Conservation (phyloP, 2,113 vertebrate species). For the Pitta sordida region DNA sequence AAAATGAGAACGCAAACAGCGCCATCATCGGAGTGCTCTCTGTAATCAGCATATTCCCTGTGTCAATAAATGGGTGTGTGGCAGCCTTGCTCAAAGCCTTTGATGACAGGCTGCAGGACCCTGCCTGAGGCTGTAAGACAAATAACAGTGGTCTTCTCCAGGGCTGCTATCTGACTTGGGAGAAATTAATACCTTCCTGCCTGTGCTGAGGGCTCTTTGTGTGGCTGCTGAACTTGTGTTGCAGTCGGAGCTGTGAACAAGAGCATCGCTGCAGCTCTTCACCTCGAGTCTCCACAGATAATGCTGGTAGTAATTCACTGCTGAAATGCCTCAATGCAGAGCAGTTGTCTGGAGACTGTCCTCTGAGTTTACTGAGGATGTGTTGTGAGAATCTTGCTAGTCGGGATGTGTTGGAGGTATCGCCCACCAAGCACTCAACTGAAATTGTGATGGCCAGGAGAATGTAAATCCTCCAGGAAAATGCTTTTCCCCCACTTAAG, state of each 20-base stretch:
- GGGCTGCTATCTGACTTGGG: constrained; percentile 15
- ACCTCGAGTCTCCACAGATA: background rate
- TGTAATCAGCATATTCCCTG: background rate
- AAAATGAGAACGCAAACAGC: background rate
- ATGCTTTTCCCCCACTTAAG: background rate
- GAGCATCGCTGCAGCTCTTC: background rate
- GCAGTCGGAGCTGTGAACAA: background rate
- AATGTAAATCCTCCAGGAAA: background rate
- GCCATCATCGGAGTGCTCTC: background rate
- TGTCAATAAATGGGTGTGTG: background rate
- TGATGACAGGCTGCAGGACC: constrained; percentile 40
- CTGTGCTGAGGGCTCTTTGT: rapidly evolving
- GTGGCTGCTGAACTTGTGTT: background rate
- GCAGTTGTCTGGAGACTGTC: background rate
- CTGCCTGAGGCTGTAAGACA: constrained; percentile 10
- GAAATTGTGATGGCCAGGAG: background rate
- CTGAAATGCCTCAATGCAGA: background rate
- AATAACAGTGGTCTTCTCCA: constrained; percentile 48
- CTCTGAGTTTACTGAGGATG: background rate
- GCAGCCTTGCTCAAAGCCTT: background rate
- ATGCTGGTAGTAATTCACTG: background rate
- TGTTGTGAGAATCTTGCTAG: background rate
- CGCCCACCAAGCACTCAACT: background rate
- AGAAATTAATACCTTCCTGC: background rate
- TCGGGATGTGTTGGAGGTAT: background rate